Evolutionary conservation across 1,140 invertebrate genomes (phyloP).

Genomic region (Drosophila ananassae): DNA sequence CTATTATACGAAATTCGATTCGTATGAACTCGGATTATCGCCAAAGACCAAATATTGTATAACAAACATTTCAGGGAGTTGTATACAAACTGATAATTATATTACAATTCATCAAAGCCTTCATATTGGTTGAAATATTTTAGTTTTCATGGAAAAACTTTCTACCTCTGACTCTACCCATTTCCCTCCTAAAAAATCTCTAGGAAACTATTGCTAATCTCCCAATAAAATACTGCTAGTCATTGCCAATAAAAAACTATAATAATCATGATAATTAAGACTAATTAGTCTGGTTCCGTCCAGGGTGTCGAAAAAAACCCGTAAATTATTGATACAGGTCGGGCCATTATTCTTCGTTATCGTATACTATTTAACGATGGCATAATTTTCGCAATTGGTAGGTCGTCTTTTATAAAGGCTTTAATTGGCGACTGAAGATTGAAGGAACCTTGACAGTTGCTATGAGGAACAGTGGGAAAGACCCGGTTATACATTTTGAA

Average conservation of each 20-base stretch:
- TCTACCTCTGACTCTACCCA: neutral
- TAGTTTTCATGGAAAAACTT: neutral
- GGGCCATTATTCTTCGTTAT: slow-evolving; percentile 15
- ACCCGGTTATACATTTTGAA: neutral
- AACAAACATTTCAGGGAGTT: slow-evolving; percentile 27
- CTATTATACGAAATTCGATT: slow-evolving; percentile 14
- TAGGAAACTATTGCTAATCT: slow-evolving; percentile 11
- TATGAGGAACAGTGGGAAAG: slow-evolving; percentile 30
- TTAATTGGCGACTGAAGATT: neutral
- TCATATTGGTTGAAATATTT: neutral
- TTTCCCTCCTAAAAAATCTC: too few species aligned
- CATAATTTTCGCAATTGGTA: slow-evolving; percentile 5
- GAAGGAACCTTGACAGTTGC: slow-evolving; percentile 31
- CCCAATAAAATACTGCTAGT: slow-evolving; percentile 1
- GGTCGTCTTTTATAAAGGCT: slow-evolving; percentile 1
- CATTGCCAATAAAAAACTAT: slow-evolving; percentile 8
- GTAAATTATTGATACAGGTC: slow-evolving; percentile 28
- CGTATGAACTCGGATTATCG: slow-evolving; percentile 32
- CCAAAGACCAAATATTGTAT: slow-evolving; percentile 36
- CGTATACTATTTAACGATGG: slow-evolving; percentile 12
- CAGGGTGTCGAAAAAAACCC: neutral
- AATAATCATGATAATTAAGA: slow-evolving; percentile 25
- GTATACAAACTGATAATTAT: slow-evolving; percentile 21
- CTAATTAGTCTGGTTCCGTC: slow-evolving; percentile 4
- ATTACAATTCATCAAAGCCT: neutral